A percentile compares a stretch with the other conserved stretches of the same genome.
Evolutionary conservation across 1,140 invertebrate genomes (phyloP).

Genomic region (Cecropterus lyciades): DNA sequence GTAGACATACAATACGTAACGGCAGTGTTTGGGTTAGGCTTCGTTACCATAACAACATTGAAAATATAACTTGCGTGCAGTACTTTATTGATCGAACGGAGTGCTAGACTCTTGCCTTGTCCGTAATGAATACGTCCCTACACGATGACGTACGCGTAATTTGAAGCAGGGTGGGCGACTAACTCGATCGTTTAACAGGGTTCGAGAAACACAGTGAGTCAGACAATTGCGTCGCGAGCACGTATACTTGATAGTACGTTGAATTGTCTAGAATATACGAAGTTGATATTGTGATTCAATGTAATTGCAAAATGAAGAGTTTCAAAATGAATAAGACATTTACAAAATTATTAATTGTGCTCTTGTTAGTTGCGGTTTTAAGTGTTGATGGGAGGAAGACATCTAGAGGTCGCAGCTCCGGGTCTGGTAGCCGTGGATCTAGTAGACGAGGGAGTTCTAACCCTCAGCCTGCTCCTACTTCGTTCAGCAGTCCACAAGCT

Average conservation of each 20-base stretch:
- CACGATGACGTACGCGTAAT: constrained; percentile 35
- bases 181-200: constrained; percentile 48
- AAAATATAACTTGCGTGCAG: constrained; percentile 9
- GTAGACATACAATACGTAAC: background rate
- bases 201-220: constrained; percentile 60
- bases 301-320: constrained; percentile 23
- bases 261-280: background rate
- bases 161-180: constrained; percentile 53
- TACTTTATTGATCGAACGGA: constrained; percentile 50
- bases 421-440: constrained; percentile 56
- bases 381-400: constrained; percentile 63
- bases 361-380: constrained; percentile 42
- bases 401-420: constrained; percentile 61
- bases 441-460: constrained; percentile 60
- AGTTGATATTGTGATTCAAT: constrained; percentile 7
- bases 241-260: constrained; percentile 24
- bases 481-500: constrained; percentile 66
- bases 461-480: constrained; percentile 68
- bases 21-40: background rate
- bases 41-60: constrained; percentile 10
- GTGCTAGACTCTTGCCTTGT: constrained; percentile 33
- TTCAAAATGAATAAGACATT: constrained; percentile 48
- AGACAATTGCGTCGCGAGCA: constrained; percentile 41
- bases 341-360: constrained; percentile 44
- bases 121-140: constrained; percentile 36